phyloP scores from a whole-genome alignment of 2,797 vertebrate species.

The Microctenopoma steveboyesi region DNA sequence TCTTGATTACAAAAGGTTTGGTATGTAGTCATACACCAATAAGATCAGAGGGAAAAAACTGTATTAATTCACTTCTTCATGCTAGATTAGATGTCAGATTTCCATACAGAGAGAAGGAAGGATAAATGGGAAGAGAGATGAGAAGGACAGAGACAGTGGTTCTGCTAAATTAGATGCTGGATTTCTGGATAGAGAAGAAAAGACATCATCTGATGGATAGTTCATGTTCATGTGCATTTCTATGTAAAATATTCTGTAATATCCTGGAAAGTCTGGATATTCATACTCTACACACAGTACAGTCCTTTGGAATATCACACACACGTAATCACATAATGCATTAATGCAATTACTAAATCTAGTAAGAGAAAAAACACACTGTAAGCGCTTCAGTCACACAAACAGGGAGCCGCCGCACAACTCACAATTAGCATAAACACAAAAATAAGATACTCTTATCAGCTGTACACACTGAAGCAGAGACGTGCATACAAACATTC shows the following conservation, averaged over 20 bases:
- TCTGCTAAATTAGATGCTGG: conserved; percentile 26
- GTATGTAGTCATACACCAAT: background rate
- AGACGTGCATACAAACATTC: background rate
- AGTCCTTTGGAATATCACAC: background rate
- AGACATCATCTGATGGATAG: conserved; percentile 14
- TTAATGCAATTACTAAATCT: background rate
- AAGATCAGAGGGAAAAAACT: background rate
- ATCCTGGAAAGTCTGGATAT: background rate
- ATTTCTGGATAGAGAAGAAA: conserved; percentile 12
- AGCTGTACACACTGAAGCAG: background rate
- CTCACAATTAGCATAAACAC: background rate
- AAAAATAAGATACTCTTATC: background rate
- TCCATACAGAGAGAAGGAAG: conserved; percentile 14
- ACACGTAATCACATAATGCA: background rate
- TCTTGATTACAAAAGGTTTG: background rate
- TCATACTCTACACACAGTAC: too few relatives aligned
- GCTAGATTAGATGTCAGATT: conserved; percentile 34
- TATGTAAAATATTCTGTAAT: background rate
- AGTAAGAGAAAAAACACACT: background rate
- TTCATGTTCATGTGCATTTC: background rate
- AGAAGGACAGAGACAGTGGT: conserved; percentile 4
- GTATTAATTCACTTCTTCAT: conserved; percentile 25
- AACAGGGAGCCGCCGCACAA: background rate
- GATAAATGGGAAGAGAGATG: conserved; percentile 28
- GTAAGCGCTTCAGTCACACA: background rate